Conservation (phyloP, 2,113 vertebrate genomes). For the Megaleporinus macrocephalus region DNA sequence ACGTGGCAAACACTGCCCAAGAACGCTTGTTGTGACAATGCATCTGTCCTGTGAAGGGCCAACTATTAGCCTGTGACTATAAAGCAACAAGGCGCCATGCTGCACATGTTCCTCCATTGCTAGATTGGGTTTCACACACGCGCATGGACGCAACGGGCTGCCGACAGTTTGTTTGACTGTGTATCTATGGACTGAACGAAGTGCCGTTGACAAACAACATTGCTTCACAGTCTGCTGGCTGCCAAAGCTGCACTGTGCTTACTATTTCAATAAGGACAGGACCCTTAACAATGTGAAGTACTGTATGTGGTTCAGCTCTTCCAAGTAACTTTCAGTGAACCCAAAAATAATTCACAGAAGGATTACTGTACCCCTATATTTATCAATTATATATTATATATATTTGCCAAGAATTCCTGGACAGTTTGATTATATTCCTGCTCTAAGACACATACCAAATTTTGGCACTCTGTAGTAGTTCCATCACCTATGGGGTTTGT, state of each 20-base stretch:
- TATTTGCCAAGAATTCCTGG: too few relatives aligned
- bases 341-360: background rate
- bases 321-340: background rate
- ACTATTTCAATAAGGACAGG: constrained; percentile 19
- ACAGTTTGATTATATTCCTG: too few relatives aligned
- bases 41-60: constrained; percentile 33
- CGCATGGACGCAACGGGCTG: constrained; percentile 32
- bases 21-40: background rate
- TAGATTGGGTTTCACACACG: constrained; percentile 40
- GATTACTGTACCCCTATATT: constrained; percentile 10
- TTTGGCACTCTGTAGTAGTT: too few relatives aligned
- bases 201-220: constrained; percentile 38
- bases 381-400: background rate
- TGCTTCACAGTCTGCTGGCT: constrained; percentile 11
- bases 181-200: constrained; percentile 29
- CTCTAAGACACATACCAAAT: too few relatives aligned
- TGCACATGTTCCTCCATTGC: constrained; percentile 27
- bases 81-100: constrained; percentile 48
- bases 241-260: constrained; percentile 7
- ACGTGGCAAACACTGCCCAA: background rate
- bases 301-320: background rate
- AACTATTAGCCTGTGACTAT: constrained; percentile 42
- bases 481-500: too few relatives aligned
- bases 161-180: constrained; percentile 45
- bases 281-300: background rate